phyloP scores from a whole-genome alignment of 2,888 invertebrate genomes.

The Leptopilina syphax region DNA sequence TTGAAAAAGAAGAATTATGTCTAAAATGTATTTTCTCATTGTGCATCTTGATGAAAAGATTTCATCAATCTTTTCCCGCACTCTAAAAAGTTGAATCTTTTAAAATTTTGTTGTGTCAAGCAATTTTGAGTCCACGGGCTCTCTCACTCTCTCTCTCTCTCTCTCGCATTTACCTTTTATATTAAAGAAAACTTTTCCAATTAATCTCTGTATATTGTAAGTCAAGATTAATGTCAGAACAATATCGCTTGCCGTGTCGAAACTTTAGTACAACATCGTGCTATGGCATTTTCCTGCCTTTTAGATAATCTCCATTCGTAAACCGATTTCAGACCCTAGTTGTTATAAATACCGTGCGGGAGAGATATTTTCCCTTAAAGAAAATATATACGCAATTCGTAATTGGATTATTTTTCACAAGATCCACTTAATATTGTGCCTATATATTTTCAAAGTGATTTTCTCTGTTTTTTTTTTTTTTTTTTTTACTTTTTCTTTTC shows the following conservation, averaged over 20 bases:
- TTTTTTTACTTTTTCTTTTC: too few relatives aligned
- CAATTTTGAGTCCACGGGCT: neutral
- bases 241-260: slow-evolving; percentile 33
- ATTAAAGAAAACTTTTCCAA: slow-evolving; percentile 35
- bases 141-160: too few relatives aligned
- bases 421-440: neutral
- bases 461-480: neutral
- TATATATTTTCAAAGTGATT: neutral
- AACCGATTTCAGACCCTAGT: slow-evolving; percentile 14
- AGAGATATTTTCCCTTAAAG: neutral
- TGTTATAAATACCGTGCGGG: neutral
- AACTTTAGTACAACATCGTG: slow-evolving; percentile 27
- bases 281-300: neutral
- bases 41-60: neutral
- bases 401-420: slow-evolving; percentile 12
- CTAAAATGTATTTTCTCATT: too few relatives aligned
- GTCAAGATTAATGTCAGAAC: slow-evolving; percentile 34
- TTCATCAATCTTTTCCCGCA: slow-evolving; percentile 2
- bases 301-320: slow-evolving; percentile 6
- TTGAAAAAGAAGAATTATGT: too few relatives aligned
- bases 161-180: slow-evolving; percentile 8
- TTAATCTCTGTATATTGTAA: slow-evolving; percentile 31
- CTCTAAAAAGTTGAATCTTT: neutral
- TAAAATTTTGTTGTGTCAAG: slow-evolving; percentile 14
- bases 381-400: slow-evolving; percentile 11